Percentiles rank a stretch among this genome's conserved stretches.
These are phyloP conservation scores for Episyrphus balteatus DNA, from an alignment of 1,140 invertebrate species.

Conservation along the genomic window DNA sequence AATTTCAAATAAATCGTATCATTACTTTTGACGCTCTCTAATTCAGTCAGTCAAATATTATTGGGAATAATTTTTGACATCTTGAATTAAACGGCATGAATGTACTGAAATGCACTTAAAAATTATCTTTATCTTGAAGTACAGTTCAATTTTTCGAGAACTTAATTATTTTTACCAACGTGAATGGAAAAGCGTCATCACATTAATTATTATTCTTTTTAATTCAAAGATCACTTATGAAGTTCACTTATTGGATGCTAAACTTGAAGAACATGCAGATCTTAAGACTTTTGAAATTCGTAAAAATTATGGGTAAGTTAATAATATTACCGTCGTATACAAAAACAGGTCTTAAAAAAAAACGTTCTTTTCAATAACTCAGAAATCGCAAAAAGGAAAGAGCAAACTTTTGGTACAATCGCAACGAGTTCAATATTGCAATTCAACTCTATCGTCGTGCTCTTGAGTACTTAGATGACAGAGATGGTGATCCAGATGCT, in stretches of 20 bases:
- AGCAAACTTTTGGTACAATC: constrained; percentile 79
- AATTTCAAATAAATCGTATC: too few relatives aligned
- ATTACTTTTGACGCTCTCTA: too few relatives aligned
- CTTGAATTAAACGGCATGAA: too few relatives aligned
- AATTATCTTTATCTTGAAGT: too few relatives aligned
- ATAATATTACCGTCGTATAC: not conserved
- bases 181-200: too few relatives aligned
- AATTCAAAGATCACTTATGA: constrained; percentile 26
- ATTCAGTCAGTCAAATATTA: too few relatives aligned
- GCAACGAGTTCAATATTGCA: constrained; percentile 63
- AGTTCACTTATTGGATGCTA: constrained; percentile 55
- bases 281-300: constrained; percentile 45
- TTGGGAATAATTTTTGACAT: too few relatives aligned
- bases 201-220: too few relatives aligned
- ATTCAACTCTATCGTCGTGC: constrained; percentile 77
- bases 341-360: not conserved
- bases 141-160: too few relatives aligned
- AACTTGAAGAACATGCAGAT: constrained; percentile 53
- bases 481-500: constrained; percentile 42
- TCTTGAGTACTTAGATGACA: constrained; percentile 66
- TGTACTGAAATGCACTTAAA: too few relatives aligned
- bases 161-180: too few relatives aligned
- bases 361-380: not conserved
- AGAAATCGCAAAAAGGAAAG: constrained; percentile 69
- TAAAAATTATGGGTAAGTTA: constrained; percentile 51